A percentile compares a stretch with the other conserved stretches of the same genome.
phyloP scores from a whole-genome alignment of 2,113 vertebrate species.

The Taxidea taxus region DNA sequence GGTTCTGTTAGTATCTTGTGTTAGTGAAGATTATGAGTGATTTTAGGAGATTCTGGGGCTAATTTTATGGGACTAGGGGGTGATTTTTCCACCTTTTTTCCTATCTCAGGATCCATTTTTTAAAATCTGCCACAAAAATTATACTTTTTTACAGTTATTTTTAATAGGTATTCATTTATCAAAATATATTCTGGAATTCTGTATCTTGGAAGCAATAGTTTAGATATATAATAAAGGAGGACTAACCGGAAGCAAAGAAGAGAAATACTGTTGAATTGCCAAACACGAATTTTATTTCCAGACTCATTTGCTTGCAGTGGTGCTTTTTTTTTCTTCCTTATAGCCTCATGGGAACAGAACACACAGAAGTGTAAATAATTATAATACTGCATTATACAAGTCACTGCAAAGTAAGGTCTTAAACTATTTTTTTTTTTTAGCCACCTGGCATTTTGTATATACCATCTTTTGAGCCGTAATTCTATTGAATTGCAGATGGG shows the following conservation, averaged over 20 bases:
- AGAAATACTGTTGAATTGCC: conserved; percentile 17
- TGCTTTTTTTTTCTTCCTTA: neutral
- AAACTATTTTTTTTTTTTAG: conserved; percentile 23
- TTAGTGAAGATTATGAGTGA: conserved; percentile 39
- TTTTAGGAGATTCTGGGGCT: neutral
- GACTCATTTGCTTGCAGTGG: neutral
- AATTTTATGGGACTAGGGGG: neutral
- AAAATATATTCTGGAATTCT: neutral
- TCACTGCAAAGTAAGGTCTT: conserved; percentile 13
- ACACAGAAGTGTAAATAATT: conserved; percentile 18
- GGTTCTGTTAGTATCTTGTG: neutral
- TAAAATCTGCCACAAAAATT: conserved; percentile 16
- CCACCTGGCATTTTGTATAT: conserved; percentile 14
- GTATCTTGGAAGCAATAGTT: neutral
- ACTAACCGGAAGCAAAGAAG: conserved; percentile 4
- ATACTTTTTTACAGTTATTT: conserved; percentile 11
- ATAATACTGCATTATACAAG: neutral
- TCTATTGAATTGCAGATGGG: conserved; percentile 17
- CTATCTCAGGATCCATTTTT: conserved; percentile 22
- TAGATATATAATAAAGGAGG: neutral
- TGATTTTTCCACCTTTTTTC: conserved; percentile 27
- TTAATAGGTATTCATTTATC: conserved; percentile 7
- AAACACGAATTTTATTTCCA: conserved; percentile 37
- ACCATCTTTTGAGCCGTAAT: conserved; percentile 16
- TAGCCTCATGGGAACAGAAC: neutral